Evolutionary conservation across 2,888 invertebrate genomes (phyloP).

Genomic region (Rotaria magnacalcarata): DNA sequence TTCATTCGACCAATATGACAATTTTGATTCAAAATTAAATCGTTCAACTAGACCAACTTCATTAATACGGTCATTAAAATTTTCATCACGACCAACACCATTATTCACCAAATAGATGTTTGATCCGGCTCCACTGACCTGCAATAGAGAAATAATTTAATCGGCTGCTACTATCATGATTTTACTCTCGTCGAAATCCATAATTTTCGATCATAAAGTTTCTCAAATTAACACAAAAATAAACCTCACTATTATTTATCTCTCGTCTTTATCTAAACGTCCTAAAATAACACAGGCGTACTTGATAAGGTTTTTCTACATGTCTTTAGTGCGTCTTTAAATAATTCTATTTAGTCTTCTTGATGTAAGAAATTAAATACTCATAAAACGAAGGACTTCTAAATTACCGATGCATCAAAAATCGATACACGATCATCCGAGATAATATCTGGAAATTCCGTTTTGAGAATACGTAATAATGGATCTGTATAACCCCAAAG

Average conservation of each 20-base stretch:
- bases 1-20: slow-evolving; percentile 50
- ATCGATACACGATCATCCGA: not conserved
- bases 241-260: too few species aligned
- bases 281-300: too few species aligned
- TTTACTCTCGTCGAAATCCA: too few species aligned
- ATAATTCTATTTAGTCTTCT: too few species aligned
- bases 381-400: not conserved
- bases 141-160: not conserved
- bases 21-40: not conserved
- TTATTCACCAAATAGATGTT: slow-evolving; percentile 10
- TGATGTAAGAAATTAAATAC: too few species aligned
- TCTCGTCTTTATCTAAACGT: too few species aligned
- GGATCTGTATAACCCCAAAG: slow-evolving; percentile 26
- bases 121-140: not conserved
- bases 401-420: not conserved
- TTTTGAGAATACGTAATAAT: not conserved
- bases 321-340: too few species aligned
- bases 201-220: too few species aligned
- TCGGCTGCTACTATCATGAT: too few species aligned
- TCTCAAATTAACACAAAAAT: too few species aligned
- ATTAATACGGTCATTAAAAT: not conserved
- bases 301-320: too few species aligned
- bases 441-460: not conserved
- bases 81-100: not conserved
- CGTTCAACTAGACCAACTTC: not conserved